These are phyloP conservation scores for Epinotia nisella DNA, from an alignment of 2,888 invertebrate genomes.

Conservation along the genomic window DNA sequence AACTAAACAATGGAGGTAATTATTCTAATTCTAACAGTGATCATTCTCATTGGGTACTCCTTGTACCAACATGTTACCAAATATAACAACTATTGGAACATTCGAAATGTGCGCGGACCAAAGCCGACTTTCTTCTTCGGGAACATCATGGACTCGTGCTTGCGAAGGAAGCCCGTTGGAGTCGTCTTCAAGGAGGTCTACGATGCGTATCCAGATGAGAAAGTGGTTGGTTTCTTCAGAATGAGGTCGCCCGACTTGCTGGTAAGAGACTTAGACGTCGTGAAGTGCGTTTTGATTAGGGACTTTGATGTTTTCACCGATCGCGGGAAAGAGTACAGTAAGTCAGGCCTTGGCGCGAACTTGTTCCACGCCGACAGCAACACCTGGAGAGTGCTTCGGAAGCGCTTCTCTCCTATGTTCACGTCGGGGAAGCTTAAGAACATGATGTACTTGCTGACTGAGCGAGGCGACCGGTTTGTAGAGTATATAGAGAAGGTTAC, in stretches of 20 bases:
- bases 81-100: constrained; percentile 50
- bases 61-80: constrained; percentile 49
- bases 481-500: constrained; percentile 15
- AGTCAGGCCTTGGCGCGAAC: constrained; percentile 43
- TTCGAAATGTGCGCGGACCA: constrained; percentile 50
- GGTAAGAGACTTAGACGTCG: constrained; percentile 47
- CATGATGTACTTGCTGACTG: constrained; percentile 46
- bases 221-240: constrained; percentile 52
- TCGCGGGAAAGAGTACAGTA: constrained; percentile 38
- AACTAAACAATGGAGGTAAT: not conserved
- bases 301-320: constrained; percentile 47
- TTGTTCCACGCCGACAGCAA: constrained; percentile 44
- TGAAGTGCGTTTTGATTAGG: constrained; percentile 48
- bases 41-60: not conserved
- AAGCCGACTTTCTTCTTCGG: constrained; percentile 52
- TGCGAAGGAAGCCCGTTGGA: constrained; percentile 46
- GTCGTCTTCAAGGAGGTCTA: constrained; percentile 49
- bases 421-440: constrained; percentile 47
- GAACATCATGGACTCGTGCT: constrained; percentile 48
- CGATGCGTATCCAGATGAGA: constrained; percentile 51
- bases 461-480: constrained; percentile 27
- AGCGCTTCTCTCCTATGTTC: constrained; percentile 47
- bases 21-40: not conserved
- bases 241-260: constrained; percentile 43
- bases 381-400: constrained; percentile 45